phyloP scores from a whole-genome alignment of 2,797 vertebrate genomes.

The Chloroceryle inda region DNA sequence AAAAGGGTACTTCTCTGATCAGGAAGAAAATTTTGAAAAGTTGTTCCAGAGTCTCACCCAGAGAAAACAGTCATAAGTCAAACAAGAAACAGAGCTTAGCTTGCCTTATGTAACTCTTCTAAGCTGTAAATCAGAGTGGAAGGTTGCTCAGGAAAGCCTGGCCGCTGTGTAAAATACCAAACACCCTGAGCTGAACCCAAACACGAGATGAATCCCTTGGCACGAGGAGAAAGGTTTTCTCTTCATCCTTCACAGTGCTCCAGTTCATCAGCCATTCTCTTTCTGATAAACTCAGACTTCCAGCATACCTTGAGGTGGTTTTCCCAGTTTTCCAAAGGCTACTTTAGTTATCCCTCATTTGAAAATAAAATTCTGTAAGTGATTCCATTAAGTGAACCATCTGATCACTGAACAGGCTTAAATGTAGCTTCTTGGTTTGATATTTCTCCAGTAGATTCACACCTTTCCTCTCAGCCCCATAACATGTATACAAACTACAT shows the following conservation, averaged over 20 bases:
- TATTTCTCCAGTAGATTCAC: not conserved
- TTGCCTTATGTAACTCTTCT: not conserved
- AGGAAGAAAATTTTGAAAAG: not conserved
- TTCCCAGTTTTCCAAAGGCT: not conserved
- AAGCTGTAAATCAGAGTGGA: not conserved
- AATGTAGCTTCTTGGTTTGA: not conserved
- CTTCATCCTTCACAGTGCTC: not conserved
- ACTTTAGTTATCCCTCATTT: not conserved
- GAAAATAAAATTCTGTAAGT: not conserved
- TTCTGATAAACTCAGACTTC: not conserved
- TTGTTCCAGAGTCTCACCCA: not conserved
- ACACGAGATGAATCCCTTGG: not conserved
- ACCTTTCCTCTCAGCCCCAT: not conserved
- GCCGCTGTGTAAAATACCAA: not conserved
- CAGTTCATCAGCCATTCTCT: not conserved
- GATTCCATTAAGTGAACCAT: not conserved
- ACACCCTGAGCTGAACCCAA: not conserved
- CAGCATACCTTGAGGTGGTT: not conserved
- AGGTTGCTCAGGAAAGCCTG: not conserved
- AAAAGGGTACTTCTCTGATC: not conserved
- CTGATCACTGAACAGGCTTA: not conserved
- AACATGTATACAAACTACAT: not conserved
- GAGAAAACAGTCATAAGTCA: not conserved
- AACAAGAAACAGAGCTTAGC: not conserved
- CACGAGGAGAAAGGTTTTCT: not conserved